Evolutionary conservation across 2,888 invertebrate species (phyloP), one percentile per base, ranked within the genome.

Genomic region (Cheiracanthium punctorium): DNA sequence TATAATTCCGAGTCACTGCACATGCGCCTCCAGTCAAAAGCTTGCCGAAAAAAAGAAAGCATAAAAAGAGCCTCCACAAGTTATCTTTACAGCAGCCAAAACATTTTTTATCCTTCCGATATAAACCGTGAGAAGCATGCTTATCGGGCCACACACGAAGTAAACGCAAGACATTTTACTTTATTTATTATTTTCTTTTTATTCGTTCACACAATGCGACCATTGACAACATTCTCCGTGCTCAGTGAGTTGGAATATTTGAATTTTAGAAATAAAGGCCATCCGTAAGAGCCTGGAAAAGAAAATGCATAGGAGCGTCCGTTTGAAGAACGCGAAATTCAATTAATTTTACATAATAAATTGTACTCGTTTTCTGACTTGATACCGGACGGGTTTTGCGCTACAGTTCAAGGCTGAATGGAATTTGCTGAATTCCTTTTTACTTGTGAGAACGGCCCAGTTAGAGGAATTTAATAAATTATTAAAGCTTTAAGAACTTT

Each of bases 41-140:
- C 29, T 17, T 43, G 43, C 71, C 71, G 69, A 81, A 41, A 12
- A 64, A 37, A 58, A 58, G 29, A 28, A 52, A 37, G 32, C 43
- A 69, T n/a, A 43, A 41, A 28, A 71, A 70, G 28, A 77, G 65
- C 30, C 24, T 41, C 17, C 14, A 73, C 65, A 41, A 65, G n/a
- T 82, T 82, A 82, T 82, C 82, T 77, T 33, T 28, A 58, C 79
- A 67, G 84, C 79, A 84, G 84, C 84, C 76, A 71, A 82, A 77
- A 82, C 72, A 73, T 77, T 76, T 76, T 71, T 77, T 77, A 82
- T 70, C 76, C 82, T 82, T 73, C 79, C 65, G 82, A 82, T 82
- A 74, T 33, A 33, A 65, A 67, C 67, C 84, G 74, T 84, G 84
- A 84, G 84, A 84, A 79, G 84, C 79, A 84, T 79, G 67, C 73